phyloP scores from a whole-genome alignment of 2,113 vertebrate genomes.

The Gymnocephalus cernua region DNA sequence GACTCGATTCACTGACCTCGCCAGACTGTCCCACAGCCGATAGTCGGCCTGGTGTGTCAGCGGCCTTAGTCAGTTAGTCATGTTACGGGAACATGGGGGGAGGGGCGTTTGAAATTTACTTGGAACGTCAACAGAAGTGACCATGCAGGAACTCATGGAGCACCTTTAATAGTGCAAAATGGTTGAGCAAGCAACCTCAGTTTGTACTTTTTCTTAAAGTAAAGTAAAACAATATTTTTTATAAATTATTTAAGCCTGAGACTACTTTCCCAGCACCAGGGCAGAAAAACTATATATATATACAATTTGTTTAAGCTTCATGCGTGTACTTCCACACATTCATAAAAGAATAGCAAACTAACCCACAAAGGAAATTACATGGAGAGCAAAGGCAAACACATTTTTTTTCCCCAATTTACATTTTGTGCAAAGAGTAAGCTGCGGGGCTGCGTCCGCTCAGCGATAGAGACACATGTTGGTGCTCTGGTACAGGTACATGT shows the following conservation, averaged over 20 bases:
- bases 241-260: conserved; percentile 8
- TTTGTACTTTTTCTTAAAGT: conserved; percentile 13
- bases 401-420: not conserved
- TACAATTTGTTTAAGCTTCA: not conserved
- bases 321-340: not conserved
- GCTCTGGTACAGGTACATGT: conserved; percentile 94
- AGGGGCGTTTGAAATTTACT: too few species aligned
- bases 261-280: not conserved
- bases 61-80: too few species aligned
- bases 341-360: not conserved
- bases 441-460: conserved; percentile 50
- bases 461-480: conserved; percentile 88
- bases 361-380: not conserved
- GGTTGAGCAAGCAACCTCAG: conserved; percentile 7
- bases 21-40: too few species aligned
- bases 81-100: too few species aligned
- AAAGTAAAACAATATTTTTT: not conserved
- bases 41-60: too few species aligned
- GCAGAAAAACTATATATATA: not conserved
- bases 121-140: too few species aligned
- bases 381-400: not conserved
- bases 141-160: too few species aligned
- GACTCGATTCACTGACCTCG: too few species aligned
- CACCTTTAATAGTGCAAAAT: conserved; percentile 47
- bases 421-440: not conserved